Evolutionary conservation across 2,888 invertebrate species (phyloP).

Genomic region (Drosophila emarginata): DNA sequence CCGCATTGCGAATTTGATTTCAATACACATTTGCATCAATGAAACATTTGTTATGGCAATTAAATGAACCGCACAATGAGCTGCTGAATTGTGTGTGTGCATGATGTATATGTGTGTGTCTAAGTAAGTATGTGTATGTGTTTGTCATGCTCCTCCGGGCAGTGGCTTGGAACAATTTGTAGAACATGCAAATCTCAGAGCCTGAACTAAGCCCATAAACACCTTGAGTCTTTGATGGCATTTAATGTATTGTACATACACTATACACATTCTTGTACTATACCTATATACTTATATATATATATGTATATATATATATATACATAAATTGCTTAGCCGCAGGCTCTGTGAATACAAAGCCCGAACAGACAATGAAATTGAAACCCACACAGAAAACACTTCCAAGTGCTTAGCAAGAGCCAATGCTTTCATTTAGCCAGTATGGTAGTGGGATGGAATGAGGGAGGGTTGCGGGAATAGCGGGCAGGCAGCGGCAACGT

Average conservation of each 20-base stretch:
- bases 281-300: constrained; percentile 5
- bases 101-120: neutral
- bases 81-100: constrained; percentile 47
- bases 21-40: constrained; percentile 64
- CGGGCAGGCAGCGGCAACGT: constrained; percentile 20
- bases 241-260: neutral
- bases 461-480: neutral
- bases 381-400: constrained; percentile 34
- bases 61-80: constrained; percentile 60
- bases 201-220: constrained; percentile 58
- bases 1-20: constrained; percentile 40
- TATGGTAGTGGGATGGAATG: no score
- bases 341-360: constrained; percentile 43
- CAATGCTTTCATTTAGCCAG: constrained; percentile 13
- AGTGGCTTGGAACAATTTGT: constrained; percentile 38
- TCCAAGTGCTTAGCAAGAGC: constrained; percentile 16
- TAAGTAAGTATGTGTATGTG: neutral
- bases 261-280: neutral
- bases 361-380: constrained; percentile 56
- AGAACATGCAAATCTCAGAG: constrained; percentile 59
- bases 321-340: constrained; percentile 52
- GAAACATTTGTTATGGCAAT: constrained; percentile 60
- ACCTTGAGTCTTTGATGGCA: constrained; percentile 64
- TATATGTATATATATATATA: constrained; percentile 16
- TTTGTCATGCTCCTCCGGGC: neutral